phyloP scores from a whole-genome alignment of 2,113 vertebrate genomes.

The Cryptotis parvus region DNA sequence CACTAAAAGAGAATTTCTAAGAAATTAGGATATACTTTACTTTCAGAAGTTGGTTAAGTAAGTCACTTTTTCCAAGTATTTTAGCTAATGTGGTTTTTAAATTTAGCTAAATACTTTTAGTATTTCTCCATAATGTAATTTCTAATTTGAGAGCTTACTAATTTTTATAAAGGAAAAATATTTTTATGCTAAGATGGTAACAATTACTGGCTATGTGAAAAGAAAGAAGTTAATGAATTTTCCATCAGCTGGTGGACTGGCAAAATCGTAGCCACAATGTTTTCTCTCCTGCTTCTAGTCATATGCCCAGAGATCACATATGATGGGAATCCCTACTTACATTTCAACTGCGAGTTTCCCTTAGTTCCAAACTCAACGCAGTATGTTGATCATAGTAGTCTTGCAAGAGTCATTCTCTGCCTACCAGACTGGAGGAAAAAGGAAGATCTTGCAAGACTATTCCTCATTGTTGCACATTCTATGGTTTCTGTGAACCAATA shows the following conservation, averaged over 20 bases:
- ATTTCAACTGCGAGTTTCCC: background rate
- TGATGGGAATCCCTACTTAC: background rate
- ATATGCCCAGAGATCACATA: background rate
- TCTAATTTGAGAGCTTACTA: background rate
- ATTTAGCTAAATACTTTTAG: background rate
- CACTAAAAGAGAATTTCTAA: conserved; percentile 8
- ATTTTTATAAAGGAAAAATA: background rate
- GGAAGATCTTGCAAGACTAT: background rate
- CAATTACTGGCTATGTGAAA: conserved; percentile 2
- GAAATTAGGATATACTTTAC: background rate
- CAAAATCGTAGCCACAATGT: background rate
- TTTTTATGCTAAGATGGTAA: conserved; percentile 10
- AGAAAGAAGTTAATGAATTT: conserved; percentile 24
- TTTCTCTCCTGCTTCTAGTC: conserved; percentile 24
- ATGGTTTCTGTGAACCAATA: background rate
- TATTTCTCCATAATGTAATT: background rate
- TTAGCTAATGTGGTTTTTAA: background rate
- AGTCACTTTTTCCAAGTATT: background rate
- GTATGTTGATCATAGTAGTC: background rate
- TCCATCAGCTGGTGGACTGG: conserved; percentile 25
- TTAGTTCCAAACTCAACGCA: conserved; percentile 19
- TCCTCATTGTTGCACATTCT: background rate
- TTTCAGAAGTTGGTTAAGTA: background rate
- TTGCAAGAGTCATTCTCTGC: background rate
- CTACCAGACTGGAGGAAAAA: background rate